Conservation (phyloP, 2,888 invertebrate species). For the Diarsia mendica region DNA sequence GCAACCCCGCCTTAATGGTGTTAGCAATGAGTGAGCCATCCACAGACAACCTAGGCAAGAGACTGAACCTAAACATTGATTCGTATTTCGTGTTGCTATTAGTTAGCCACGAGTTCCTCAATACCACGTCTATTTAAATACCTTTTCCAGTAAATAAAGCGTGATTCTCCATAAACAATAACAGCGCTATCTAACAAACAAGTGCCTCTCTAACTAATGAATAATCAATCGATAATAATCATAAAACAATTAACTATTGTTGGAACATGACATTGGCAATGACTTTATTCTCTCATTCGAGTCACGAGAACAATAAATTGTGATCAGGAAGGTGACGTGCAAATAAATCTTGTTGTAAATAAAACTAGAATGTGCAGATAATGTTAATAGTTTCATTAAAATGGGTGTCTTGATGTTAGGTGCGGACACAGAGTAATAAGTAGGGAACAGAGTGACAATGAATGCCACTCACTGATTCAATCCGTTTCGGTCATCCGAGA, state of each 20-base stretch:
- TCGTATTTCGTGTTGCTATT: no score
- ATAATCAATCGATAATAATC: constrained; percentile 61
- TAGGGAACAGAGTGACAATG: constrained; percentile 10
- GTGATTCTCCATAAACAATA: constrained; percentile 30
- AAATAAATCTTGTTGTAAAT: constrained; percentile 61
- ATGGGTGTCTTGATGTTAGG: constrained; percentile 29
- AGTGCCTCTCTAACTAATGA: constrained; percentile 56
- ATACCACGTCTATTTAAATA: neutral
- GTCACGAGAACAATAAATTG: constrained; percentile 71
- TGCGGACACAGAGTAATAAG: constrained; percentile 8
- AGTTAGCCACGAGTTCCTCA: neutral
- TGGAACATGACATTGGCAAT: constrained; percentile 59
- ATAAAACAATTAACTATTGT: constrained; percentile 66
- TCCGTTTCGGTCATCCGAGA: neutral
- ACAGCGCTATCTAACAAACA: constrained; percentile 42
- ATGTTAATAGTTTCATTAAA: constrained; percentile 52
- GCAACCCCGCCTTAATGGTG: no score
- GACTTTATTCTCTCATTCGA: constrained; percentile 45
- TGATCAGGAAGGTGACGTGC: constrained; percentile 56
- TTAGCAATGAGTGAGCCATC: no score
- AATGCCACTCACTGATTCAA: neutral
- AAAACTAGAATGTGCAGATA: constrained; percentile 17
- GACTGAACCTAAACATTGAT: no score
- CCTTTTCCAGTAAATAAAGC: neutral
- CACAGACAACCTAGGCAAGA: no score